phyloP scores from a whole-genome alignment of 1,140 invertebrate species.

The Drosophila pseudoananassae region DNA sequence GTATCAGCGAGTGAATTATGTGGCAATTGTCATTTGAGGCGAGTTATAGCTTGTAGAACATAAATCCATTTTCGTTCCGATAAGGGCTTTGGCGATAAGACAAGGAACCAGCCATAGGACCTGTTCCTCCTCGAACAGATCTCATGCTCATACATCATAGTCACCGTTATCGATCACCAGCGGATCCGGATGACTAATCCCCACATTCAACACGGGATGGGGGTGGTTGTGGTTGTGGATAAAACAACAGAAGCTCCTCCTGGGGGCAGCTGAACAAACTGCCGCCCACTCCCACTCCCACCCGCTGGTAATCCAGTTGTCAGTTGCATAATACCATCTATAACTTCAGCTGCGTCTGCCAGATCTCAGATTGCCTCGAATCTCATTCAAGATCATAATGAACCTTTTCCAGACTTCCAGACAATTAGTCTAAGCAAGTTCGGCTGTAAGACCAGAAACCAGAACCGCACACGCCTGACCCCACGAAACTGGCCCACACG shows the following conservation, averaged over 20 bases:
- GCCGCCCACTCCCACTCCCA: too few species aligned
- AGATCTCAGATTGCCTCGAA: too few species aligned
- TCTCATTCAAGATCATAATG: too few species aligned
- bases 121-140: too few species aligned
- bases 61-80: constrained; percentile 57
- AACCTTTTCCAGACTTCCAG: too few species aligned
- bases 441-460: too few species aligned
- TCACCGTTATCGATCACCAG: constrained; percentile 8
- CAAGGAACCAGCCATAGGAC: constrained; percentile 7
- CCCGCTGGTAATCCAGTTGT: constrained; percentile 1
- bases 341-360: too few species aligned
- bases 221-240: neutral
- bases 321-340: constrained; percentile 9
- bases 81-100: constrained; percentile 28
- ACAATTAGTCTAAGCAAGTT: too few species aligned
- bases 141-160: neutral
- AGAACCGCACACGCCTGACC: constrained; percentile 29
- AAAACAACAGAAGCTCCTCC: neutral
- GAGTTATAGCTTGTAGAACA: constrained; percentile 74
- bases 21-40: constrained; percentile 66
- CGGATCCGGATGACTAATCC: constrained; percentile 21
- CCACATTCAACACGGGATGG: neutral
- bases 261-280: constrained; percentile 14
- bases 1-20: constrained; percentile 73
- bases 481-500: neutral